phyloP scores from a whole-genome alignment of 2,113 vertebrate genomes.

The Pungitius pungitius region DNA sequence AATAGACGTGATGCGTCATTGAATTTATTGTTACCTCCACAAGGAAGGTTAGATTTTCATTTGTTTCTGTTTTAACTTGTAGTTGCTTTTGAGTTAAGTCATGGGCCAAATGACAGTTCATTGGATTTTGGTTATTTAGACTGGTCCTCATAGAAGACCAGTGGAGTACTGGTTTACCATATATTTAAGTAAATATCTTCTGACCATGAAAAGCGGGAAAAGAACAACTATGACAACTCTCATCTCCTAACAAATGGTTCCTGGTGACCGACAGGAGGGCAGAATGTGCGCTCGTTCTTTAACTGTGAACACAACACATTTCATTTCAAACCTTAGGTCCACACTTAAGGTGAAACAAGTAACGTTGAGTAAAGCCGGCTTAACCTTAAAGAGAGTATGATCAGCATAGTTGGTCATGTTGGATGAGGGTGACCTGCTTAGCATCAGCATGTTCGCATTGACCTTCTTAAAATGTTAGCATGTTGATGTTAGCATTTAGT shows the following conservation, averaged over 20 bases:
- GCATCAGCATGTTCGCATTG: not conserved
- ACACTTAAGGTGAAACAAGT: constrained; percentile 25
- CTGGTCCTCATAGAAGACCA: not conserved
- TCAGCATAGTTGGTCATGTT: constrained; percentile 30
- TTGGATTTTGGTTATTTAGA: not conserved
- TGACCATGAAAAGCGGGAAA: not conserved
- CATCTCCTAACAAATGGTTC: constrained; percentile 1
- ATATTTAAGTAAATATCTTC: not conserved
- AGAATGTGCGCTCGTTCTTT: constrained; percentile 7
- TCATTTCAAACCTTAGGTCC: constrained; percentile 44
- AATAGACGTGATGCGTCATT: not conserved
- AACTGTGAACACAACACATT: constrained; percentile 2
- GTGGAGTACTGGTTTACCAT: not conserved
- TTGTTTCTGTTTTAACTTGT: constrained; percentile 4
- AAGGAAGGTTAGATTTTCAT: not conserved
- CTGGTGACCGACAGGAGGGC: constrained; percentile 55
- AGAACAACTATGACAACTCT: constrained; percentile 22
- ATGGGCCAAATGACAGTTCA: not conserved
- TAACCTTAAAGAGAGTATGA: not conserved
- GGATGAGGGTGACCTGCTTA: not conserved
- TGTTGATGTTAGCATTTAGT: not conserved
- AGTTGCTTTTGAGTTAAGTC: not conserved
- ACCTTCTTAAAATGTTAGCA: not conserved
- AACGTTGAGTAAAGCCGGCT: constrained; percentile 24
- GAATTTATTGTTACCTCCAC: not conserved